Base-by-base conservation (phyloP, 23 tunicate genomes). In the Aplidium turbinatum region DNA sequence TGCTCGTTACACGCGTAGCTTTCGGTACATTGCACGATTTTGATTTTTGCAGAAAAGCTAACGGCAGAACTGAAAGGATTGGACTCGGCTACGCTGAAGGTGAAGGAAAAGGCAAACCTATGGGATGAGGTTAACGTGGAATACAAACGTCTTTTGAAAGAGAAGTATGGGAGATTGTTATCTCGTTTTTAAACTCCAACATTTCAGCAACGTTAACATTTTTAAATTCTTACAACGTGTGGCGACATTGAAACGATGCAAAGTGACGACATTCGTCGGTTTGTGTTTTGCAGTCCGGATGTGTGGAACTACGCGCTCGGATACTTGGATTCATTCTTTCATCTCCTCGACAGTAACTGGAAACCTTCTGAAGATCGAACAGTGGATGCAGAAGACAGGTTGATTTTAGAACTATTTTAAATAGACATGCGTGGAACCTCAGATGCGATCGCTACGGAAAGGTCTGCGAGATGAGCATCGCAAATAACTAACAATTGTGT, bases 231-330 rank as follows among this genome's bases (percentile, higher is more conserved):
- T n/a, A n/a, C n/a, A n/a, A n/a, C n/a, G n/a, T n/a, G n/a, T n/a
- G n/a, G n/a, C n/a, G n/a, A n/a, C n/a, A n/a, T n/a, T n/a, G n/a
- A n/a, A n/a, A n/a, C n/a, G n/a, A n/a, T n/a, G n/a, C n/a, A n/a
- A n/a, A n/a, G n/a, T n/a, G n/a, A n/a, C n/a, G n/a, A n/a, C n/a
- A n/a, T n/a, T n/a, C 3, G 68, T 19, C 13, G 16, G 6, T 5
- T 26, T 66, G 22, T 66, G 22, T 66, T 4, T 48, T 70, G 54
- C 62, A 75, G 81, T 22, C 86, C 97, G 19, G 82, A 79, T 48
- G 78, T 76, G 18, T 91, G 97, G 97, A 91, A 91, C 34, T 74
- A 84, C 48, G 85, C 70, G 4, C 50, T 91, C 0, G 87, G 78
- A 27, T 91, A 91, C 67, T 56, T 91, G 45, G 68, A 78, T 33